Conservation (phyloP, 2,888 invertebrate species). For the Lathronympha strigana region DNA sequence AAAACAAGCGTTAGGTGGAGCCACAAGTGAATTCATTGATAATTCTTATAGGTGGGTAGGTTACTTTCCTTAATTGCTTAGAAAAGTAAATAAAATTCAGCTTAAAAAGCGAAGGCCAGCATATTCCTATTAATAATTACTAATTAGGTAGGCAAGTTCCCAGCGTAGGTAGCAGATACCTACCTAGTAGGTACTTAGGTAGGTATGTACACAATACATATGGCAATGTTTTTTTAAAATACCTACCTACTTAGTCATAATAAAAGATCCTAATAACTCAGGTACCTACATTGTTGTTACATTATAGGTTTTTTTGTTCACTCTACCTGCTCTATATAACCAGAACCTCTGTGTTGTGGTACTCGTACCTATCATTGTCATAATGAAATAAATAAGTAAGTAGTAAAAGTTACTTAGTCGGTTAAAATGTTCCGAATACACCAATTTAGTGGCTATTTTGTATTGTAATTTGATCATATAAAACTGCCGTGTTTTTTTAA, state of each 20-base stretch:
- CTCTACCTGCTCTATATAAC: too few species aligned
- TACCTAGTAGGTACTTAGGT: not conserved
- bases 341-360: too few species aligned
- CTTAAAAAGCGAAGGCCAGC: not conserved
- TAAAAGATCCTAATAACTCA: not conserved
- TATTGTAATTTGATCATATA: too few species aligned
- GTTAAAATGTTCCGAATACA: too few species aligned
- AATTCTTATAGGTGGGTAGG: not conserved
- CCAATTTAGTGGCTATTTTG: too few species aligned
- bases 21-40: not conserved
- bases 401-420: too few species aligned
- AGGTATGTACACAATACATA: not conserved
- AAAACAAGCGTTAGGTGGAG: slow-evolving; percentile 21
- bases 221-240: not conserved
- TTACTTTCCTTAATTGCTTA: too few species aligned
- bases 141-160: not conserved
- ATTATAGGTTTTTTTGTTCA: too few species aligned
- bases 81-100: not conserved
- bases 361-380: too few species aligned
- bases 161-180: not conserved
- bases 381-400: too few species aligned
- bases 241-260: not conserved
- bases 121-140: not conserved
- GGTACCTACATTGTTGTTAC: not conserved
- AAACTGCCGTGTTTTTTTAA: too few species aligned